These are phyloP conservation scores for Artibeus lituratus DNA, from an alignment of 2,797 vertebrate genomes.

Conservation along the genomic window DNA sequence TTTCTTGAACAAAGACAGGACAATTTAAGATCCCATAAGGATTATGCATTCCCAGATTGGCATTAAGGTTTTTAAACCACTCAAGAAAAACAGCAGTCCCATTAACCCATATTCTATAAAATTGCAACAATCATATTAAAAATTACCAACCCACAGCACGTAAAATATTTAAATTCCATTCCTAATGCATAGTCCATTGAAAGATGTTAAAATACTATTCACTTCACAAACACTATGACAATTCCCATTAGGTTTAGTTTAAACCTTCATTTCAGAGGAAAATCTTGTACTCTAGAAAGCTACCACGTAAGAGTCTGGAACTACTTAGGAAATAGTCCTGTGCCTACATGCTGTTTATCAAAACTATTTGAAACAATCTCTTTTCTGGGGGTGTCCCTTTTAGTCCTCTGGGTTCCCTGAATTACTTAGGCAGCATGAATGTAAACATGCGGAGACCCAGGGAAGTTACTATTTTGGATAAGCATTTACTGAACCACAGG, in stretches of 20 bases:
- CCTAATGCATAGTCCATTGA: not conserved
- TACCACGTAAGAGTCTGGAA: not conserved
- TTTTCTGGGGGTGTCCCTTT: not conserved
- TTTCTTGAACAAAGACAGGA: conserved; percentile 42
- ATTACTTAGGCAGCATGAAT: not conserved
- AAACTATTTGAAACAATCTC: not conserved
- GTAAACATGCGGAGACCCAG: not conserved
- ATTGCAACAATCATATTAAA: not conserved
- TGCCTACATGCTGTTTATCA: not conserved
- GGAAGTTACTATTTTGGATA: not conserved
- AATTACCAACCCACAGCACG: not conserved
- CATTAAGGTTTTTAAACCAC: conserved; percentile 19
- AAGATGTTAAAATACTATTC: conserved; percentile 34
- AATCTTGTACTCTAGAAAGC: not conserved
- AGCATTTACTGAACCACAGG: not conserved
- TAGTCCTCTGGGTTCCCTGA: not conserved
- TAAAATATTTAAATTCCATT: not conserved
- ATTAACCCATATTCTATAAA: not conserved
- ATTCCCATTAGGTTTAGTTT: not conserved
- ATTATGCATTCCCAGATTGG: conserved; percentile 15
- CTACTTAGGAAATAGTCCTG: not conserved
- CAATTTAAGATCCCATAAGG: conserved; percentile 17
- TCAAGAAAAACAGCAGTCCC: not conserved
- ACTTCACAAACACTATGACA: not conserved
- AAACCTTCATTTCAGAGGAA: not conserved